These are phyloP conservation scores for Tethya wilhelma DNA, from an alignment of 37 sponge, comb jelly and placozoan species.

Conservation along the genomic window DNA sequence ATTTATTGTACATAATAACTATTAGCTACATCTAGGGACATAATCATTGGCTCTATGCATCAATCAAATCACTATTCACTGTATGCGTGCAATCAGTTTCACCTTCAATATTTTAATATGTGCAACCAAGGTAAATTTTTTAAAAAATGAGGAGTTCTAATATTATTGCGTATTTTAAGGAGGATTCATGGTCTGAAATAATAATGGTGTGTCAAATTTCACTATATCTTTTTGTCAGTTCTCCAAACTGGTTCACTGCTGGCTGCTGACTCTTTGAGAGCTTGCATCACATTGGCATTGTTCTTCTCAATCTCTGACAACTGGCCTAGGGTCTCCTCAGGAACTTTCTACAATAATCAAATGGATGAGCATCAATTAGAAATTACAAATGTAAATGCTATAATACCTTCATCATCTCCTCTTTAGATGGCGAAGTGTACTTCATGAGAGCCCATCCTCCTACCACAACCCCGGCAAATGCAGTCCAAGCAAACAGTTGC, in stretches of 20 bases:
- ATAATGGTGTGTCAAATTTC: background rate
- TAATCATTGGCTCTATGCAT: no score
- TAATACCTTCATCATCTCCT: constrained; percentile 47
- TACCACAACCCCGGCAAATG: constrained; percentile 9
- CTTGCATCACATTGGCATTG: constrained; percentile 21
- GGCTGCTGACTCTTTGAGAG: constrained; percentile 9
- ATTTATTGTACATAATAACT: no score
- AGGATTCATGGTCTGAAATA: background rate
- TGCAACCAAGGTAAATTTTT: no score
- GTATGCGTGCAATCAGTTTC: no score
- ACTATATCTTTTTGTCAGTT: background rate
- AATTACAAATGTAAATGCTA: background rate
- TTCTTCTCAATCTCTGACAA: constrained; percentile 5
- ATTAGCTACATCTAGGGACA: no score
- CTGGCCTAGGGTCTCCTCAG: background rate
- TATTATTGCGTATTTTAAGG: no score
- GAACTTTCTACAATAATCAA: background rate
- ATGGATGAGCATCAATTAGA: background rate
- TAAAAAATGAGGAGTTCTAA: no score
- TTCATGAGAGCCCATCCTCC: constrained; percentile 66
- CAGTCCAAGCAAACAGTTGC: background rate
- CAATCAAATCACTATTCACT: no score
- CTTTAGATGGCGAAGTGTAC: constrained; percentile 22
- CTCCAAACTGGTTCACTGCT: constrained; percentile 51
- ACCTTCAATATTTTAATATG: no score